phyloP scores from a whole-genome alignment of 2,888 invertebrate genomes.

The Muschampia plurimacula region DNA sequence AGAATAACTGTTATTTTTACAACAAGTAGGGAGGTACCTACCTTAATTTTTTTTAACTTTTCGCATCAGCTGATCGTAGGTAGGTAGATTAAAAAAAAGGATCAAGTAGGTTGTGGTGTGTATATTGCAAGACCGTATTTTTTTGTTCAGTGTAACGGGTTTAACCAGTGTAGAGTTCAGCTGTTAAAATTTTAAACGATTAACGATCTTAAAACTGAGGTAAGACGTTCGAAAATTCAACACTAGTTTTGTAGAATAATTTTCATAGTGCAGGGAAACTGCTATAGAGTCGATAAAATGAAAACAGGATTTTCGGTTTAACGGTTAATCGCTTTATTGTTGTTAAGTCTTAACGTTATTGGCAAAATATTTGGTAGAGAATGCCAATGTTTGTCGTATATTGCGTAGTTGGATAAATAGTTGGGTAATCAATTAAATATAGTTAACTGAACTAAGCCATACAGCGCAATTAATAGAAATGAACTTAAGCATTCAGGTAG shows the following conservation, averaged over 20 bases:
- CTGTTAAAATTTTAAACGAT: constrained; percentile 40
- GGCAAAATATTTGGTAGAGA: background rate
- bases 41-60: background rate
- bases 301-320: constrained; percentile 12
- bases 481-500: too few relatives aligned
- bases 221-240: background rate
- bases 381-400: background rate
- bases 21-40: background rate
- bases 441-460: too few relatives aligned
- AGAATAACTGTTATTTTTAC: background rate
- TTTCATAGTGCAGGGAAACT: constrained; percentile 27
- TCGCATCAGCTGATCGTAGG: constrained; percentile 21
- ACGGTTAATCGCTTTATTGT: constrained; percentile 6
- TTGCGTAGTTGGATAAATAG: too few relatives aligned
- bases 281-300: constrained; percentile 20
- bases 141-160: constrained; percentile 53
- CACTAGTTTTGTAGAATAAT: background rate
- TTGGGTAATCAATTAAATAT: too few relatives aligned
- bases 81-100: constrained; percentile 13
- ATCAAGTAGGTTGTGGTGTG: constrained; percentile 12
- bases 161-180: constrained; percentile 50
- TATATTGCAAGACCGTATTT: constrained; percentile 14
- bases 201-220: constrained; percentile 37
- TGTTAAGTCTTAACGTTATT: background rate
- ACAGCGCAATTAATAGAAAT: too few relatives aligned